Base-by-base conservation (phyloP, 2,113 vertebrate genomes). In the Pachypanchax playfairii region DNA sequence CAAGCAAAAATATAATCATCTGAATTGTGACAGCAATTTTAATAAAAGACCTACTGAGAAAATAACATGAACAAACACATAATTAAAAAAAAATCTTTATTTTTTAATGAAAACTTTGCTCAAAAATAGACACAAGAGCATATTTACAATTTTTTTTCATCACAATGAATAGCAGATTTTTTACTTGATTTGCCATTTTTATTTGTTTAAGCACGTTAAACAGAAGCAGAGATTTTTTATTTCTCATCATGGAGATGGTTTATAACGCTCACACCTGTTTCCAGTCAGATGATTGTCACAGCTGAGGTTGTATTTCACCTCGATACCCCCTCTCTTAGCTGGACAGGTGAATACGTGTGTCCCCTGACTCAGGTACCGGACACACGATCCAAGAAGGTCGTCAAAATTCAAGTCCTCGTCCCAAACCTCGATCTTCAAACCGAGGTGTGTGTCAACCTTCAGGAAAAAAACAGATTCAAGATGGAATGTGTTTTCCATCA, bases 211-310 rank as follows among this genome's bases (percentile, higher is more conserved):
- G n/a, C n/a, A n/a, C n/a, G n/a, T n/a, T n/a, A n/a, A 35, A 35
- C 5, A 11, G 13, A 35, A 35, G 33, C 9, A 35, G 2, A 12
- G 33, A 35, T 35, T 35, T 35, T 10, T 35, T 35, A 11, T 33
- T 35, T 35, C 10, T 35, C 11, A 12, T 6, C 33, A 35, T 35
- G 55, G 43, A 51, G 28, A 24, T 17, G 75, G 73, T 39, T 39
- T 59, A 56, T 83, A 83, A 0, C 0, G 13, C 0, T 75, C 1
- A 29, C 86, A 86, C 12, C 11, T 49, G 5, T 56, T 14, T 49
- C 86, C 83, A 17, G 68, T 84, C 36, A 86, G 63, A 14, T 79
- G 6, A 6, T 0, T 8, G 47, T 70, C 1, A 5, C 82, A 85
- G 18, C 0, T 65, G 17, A 86, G 55, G 11, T 41, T 62, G 28